Conservation (phyloP, 2,797 vertebrate genomes). For the Scomberomorus guttatus region DNA sequence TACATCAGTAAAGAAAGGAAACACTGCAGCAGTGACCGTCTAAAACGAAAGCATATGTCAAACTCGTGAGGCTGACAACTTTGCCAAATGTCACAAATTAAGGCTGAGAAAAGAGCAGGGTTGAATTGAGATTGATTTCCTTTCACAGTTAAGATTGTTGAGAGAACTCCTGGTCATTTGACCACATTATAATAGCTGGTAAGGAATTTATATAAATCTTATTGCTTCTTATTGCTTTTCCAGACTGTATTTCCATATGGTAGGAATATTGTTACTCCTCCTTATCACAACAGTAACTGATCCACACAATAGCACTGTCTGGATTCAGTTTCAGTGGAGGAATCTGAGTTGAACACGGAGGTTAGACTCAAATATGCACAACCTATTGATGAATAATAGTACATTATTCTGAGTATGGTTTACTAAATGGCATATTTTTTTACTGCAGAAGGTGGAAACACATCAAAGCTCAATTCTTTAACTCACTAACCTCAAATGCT, state of each 20-base stretch:
- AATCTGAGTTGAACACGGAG: slow-evolving; percentile 24
- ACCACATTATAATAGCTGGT: slow-evolving; percentile 14
- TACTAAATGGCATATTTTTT: slow-evolving; percentile 30
- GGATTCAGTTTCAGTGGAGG: slow-evolving; percentile 50
- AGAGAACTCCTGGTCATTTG: slow-evolving; percentile 20
- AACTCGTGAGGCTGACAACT: slow-evolving; percentile 13
- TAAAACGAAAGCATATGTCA: slow-evolving; percentile 39
- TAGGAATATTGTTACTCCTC: slow-evolving; percentile 30
- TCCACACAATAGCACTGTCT: slow-evolving; percentile 33
- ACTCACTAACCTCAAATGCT: neutral
- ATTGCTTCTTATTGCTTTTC: slow-evolving; percentile 16
- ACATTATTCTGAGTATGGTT: slow-evolving; percentile 12
- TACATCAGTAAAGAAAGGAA: neutral
- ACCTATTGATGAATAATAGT: slow-evolving; percentile 14
- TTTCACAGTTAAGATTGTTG: neutral
- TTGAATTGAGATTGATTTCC: slow-evolving; percentile 2
- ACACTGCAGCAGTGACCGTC: neutral
- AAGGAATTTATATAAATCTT: slow-evolving; percentile 26
- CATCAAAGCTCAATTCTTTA: neutral
- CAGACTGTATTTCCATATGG: slow-evolving; percentile 34
- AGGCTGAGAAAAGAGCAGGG: neutral
- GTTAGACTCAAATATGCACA: slow-evolving; percentile 25
- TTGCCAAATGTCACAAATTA: slow-evolving; percentile 12
- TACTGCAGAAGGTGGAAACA: slow-evolving; percentile 11
- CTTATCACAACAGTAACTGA: slow-evolving; percentile 63